A percentile compares a stretch with the other conserved stretches of the same genome.
Evolutionary conservation across 2,888 invertebrate species (phyloP).

Genomic region (Nomada fucata): DNA sequence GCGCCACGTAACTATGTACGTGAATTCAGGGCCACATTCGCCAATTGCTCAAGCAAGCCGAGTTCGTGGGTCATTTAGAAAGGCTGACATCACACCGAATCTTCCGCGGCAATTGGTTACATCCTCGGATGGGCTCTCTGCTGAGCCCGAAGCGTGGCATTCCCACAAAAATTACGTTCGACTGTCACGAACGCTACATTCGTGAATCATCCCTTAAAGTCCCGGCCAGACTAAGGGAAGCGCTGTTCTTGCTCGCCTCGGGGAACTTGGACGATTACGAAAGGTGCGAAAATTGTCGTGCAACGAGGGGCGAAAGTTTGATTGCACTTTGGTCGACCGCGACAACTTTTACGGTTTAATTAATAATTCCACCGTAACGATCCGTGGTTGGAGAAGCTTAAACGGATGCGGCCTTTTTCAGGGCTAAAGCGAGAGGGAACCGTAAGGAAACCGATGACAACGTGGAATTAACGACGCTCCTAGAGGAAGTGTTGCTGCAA

Average conservation of each 20-base stretch:
- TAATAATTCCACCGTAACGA: constrained; percentile 26
- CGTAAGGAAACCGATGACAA: constrained; percentile 15
- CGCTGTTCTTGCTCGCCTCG: constrained; percentile 65
- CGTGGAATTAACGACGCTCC: constrained; percentile 34
- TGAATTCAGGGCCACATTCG: constrained; percentile 73
- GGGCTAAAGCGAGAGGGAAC: constrained; percentile 17
- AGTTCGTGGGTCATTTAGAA: constrained; percentile 80
- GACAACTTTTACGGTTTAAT: constrained; percentile 32
- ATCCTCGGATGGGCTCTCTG: constrained; percentile 54
- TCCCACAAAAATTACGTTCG: constrained; percentile 65
- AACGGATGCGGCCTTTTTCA: constrained; percentile 19
- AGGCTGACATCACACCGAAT: constrained; percentile 70
- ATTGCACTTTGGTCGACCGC: constrained; percentile 22
- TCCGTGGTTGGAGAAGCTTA: constrained; percentile 10
- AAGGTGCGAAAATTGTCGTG: constrained; percentile 29
- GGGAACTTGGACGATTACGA: constrained; percentile 35
- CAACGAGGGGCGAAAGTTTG: constrained; percentile 22
- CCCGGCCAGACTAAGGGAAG: constrained; percentile 59
- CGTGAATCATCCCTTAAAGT: constrained; percentile 51
- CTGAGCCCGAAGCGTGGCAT: constrained; percentile 61
- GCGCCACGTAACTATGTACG: neutral
- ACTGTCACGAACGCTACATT: constrained; percentile 56
- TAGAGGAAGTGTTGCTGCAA: constrained; percentile 61
- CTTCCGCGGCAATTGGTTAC: constrained; percentile 68
- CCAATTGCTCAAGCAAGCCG: constrained; percentile 77